A percentile compares a stretch with the other conserved stretches of the same genome.
Evolutionary conservation across 2,113 vertebrate species (phyloP).

Genomic region (Grus americana): DNA sequence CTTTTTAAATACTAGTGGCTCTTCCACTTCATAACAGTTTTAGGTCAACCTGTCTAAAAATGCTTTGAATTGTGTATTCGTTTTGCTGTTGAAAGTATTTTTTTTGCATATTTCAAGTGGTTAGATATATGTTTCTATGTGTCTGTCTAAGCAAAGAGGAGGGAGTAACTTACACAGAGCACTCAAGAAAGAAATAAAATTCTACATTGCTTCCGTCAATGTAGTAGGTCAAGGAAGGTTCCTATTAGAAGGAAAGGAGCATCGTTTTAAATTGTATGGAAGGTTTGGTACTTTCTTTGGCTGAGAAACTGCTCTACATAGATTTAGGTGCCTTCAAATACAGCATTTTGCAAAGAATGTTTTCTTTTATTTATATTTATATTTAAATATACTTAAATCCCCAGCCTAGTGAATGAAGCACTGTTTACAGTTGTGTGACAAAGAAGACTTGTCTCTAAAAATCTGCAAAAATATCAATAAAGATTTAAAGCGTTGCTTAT

Average conservation of each 20-base stretch:
- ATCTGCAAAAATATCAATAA: not conserved
- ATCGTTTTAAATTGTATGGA: not conserved
- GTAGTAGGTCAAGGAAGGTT: not conserved
- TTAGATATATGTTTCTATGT: not conserved
- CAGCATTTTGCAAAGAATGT: not conserved
- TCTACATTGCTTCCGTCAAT: not conserved
- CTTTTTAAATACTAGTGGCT: not conserved
- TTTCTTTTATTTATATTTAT: not conserved
- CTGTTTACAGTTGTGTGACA: not conserved
- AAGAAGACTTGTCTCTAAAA: not conserved
- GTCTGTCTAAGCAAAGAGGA: not conserved
- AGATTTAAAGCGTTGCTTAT: not conserved
- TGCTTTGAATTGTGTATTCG: not conserved
- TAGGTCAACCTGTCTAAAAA: not conserved
- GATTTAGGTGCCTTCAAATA: not conserved
- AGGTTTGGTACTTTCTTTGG: not conserved
- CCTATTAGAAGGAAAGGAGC: not conserved
- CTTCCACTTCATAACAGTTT: not conserved
- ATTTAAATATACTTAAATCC: not conserved
- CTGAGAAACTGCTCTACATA: not conserved
- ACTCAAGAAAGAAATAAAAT: not conserved
- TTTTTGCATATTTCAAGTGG: not conserved
- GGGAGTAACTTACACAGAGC: not conserved
- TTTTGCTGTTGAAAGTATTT: not conserved
- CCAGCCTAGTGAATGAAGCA: not conserved